Conservation (phyloP, 2,888 invertebrate genomes). For the Drosophila incognita region DNA sequence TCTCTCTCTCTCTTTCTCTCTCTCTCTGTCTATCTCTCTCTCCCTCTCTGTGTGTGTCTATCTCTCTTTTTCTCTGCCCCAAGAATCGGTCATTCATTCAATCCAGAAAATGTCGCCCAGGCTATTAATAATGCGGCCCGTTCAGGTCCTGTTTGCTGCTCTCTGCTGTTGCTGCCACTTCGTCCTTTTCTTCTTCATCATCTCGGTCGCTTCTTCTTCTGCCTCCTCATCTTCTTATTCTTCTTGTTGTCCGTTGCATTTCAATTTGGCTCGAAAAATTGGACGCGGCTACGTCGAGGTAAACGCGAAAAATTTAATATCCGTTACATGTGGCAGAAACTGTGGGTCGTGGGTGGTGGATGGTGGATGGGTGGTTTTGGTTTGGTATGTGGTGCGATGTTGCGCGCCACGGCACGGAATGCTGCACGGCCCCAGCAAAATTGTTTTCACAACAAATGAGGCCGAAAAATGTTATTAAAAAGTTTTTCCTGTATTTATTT, state of each 20-base stretch:
- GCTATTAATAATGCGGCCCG: constrained; percentile 44
- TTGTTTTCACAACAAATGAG: constrained; percentile 80
- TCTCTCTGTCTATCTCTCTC: neutral
- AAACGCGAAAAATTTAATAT: constrained; percentile 77
- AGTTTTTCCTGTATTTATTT: constrained; percentile 73
- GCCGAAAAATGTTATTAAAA: constrained; percentile 82
- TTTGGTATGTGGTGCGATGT: constrained; percentile 7
- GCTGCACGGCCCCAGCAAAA: constrained; percentile 60
- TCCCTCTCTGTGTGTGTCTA: neutral
- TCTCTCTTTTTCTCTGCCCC: neutral
- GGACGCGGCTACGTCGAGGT: constrained; percentile 61
- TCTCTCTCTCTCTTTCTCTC: too few species aligned
- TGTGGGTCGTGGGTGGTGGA: constrained; percentile 11
- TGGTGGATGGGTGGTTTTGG: neutral
- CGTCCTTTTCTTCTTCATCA: neutral
- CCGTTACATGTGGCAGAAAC: constrained; percentile 66
- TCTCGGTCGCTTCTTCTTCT: neutral
- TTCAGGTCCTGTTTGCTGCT: constrained; percentile 20
- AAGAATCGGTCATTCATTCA: constrained; percentile 56
- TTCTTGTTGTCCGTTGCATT: constrained; percentile 48
- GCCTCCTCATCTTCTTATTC: constrained; percentile 6
- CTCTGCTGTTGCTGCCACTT: constrained; percentile 1
- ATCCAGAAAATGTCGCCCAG: constrained; percentile 53
- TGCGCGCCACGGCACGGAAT: neutral
- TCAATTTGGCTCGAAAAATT: constrained; percentile 61